Evolutionary conservation across 2,797 vertebrate genomes (phyloP).

Genomic region (Pantherophis alleghaniensis): DNA sequence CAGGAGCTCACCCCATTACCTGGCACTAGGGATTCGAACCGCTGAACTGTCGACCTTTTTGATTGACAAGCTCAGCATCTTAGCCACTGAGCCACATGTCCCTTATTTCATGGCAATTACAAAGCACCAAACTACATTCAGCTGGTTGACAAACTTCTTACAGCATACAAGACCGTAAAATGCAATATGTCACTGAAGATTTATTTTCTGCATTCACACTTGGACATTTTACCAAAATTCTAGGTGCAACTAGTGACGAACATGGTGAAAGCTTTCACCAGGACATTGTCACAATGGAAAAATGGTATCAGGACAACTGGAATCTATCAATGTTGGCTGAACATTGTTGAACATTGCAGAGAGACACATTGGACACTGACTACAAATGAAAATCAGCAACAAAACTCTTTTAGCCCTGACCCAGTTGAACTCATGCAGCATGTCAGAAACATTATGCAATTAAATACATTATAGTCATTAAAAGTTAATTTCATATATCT

Average conservation of each 20-base stretch:
- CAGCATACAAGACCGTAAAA: background rate
- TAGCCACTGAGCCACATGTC: too few relatives aligned
- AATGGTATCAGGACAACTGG: background rate
- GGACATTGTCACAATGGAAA: background rate
- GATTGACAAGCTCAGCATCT: too few relatives aligned
- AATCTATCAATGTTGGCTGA: background rate
- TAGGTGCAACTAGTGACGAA: background rate
- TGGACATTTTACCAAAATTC: background rate
- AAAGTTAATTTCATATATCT: background rate
- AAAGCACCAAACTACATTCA: background rate
- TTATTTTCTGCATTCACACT: background rate
- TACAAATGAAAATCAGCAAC: background rate
- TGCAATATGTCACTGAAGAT: background rate
- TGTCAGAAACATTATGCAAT: background rate
- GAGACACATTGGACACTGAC: background rate
- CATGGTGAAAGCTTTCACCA: background rate
- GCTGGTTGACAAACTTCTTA: background rate
- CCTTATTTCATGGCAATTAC: background rate
- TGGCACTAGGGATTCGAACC: too few relatives aligned
- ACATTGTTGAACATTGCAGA: background rate
- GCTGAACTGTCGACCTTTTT: too few relatives aligned
- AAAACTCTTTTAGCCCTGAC: background rate
- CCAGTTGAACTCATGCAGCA: background rate
- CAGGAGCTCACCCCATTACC: too few relatives aligned
- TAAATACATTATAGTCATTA: background rate